Evolutionary conservation across 2,797 vertebrate genomes (phyloP).

Genomic region (Sebastes matsubarae): DNA sequence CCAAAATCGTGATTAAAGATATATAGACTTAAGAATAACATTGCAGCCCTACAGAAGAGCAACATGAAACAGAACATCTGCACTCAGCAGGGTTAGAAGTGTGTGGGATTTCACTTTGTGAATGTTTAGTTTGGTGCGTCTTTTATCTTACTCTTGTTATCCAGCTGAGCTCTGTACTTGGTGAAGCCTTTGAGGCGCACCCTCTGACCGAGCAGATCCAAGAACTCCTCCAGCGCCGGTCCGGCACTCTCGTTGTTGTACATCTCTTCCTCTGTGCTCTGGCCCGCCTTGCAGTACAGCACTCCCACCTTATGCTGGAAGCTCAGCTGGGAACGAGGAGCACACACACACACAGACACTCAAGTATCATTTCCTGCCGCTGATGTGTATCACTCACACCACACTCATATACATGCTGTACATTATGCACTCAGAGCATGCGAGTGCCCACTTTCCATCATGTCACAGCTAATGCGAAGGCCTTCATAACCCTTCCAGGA

Average conservation of each 20-base stretch:
- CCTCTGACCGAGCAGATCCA: conserved; percentile 95
- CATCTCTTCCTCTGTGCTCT: conserved; percentile 99
- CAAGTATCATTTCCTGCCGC: conserved; percentile 55
- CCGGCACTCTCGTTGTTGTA: conserved; percentile 97
- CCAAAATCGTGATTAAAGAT: neutral
- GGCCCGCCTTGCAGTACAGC: conserved; percentile 95
- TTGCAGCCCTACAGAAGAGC: neutral
- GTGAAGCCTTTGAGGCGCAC: conserved; percentile 95
- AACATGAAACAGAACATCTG: conserved; percentile 10
- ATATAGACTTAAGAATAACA: neutral
- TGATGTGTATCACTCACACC: conserved; percentile 27
- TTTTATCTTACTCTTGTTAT: conserved; percentile 94
- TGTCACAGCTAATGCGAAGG: conserved; percentile 61
- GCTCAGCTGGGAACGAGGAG: conserved; percentile 88
- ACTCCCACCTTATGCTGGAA: conserved; percentile 99
- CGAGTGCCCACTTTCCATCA: conserved; percentile 65
- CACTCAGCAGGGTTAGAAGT: conserved; percentile 18
- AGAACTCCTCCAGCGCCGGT: conserved; percentile 94
- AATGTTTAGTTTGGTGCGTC: conserved; percentile 13
- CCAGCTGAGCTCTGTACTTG: conserved; percentile 96
- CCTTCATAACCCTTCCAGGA: conserved; percentile 44
- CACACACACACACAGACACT: conserved; percentile 57
- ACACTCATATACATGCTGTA: conserved; percentile 27
- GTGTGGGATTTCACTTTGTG: conserved; percentile 11
- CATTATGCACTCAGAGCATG: conserved; percentile 50